These are phyloP conservation scores for Propithecus coquereli DNA, from an alignment of 2,113 vertebrate species.

Conservation along the genomic window DNA sequence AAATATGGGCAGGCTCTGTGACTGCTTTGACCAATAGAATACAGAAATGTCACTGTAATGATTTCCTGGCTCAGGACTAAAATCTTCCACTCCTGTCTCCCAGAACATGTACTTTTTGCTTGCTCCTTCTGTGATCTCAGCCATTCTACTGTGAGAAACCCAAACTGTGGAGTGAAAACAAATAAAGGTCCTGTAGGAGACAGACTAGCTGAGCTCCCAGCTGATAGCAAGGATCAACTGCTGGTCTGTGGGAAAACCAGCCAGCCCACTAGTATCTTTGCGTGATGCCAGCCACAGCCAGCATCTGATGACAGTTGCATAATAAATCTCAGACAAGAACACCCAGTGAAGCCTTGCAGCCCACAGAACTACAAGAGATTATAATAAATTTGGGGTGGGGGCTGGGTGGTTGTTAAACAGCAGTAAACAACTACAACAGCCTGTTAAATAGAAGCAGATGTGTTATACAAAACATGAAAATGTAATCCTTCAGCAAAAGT, in stretches of 20 bases:
- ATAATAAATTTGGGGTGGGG: not conserved
- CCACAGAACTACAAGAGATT: not conserved
- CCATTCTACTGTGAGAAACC: not conserved
- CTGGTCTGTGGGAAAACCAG: not conserved
- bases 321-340: not conserved
- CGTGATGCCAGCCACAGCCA: not conserved
- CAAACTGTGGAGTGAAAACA: not conserved
- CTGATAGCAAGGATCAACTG: not conserved
- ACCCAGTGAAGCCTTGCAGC: not conserved
- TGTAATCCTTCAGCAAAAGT: not conserved
- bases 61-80: not conserved
- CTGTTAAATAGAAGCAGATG: not conserved
- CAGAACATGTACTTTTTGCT: not conserved
- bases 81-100: not conserved
- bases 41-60: not conserved
- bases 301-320: not conserved
- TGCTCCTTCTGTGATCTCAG: not conserved
- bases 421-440: not conserved
- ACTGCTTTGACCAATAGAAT: not conserved
- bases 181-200: not conserved
- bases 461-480: not conserved
- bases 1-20: not conserved
- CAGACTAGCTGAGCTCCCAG: not conserved
- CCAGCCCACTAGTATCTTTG: not conserved
- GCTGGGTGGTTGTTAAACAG: not conserved